Evolutionary conservation across 2,888 invertebrate genomes (phyloP), one percentile per base, ranked within the genome.

Genomic region (Spilarctia lutea): DNA sequence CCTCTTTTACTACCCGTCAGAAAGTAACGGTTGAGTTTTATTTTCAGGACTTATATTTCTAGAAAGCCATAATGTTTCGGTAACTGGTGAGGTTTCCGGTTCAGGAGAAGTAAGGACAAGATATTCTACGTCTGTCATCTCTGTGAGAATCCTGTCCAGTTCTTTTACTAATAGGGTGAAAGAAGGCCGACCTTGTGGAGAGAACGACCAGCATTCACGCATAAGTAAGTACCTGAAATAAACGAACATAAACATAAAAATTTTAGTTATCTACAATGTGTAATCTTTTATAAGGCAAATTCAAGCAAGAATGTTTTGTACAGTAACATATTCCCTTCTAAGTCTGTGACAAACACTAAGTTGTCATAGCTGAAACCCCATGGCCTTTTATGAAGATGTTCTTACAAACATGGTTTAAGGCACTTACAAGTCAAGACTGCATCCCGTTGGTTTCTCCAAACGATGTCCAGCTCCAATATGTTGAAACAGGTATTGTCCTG

Each of bases 171-270:
- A 96, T 90, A 98, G 98, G 16, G 97, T 97, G 92, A 99, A 99
- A 63, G 97, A 97, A 0, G 99, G 99, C 79, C 99, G 96, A 85
- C 98, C 97, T 81, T 97, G 97, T 0, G 99, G 98, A 80, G 98
- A 97, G 89, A 98, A 98, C 82, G 98, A 98, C 99, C 99, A 99
- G 92, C 99, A 99, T 84, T 99, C 98, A 70, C 98, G 96, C 99
- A 99, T 99, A 80, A 99, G 96, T 96, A 98, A 97, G 94, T 99
- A 99, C 90, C 98, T 97, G 91, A 13, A 65, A 66, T 35, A 48
- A 68, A 33, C 0, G n/a, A n/a, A n/a, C n/a, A n/a, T n/a, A n/a
- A n/a, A n/a, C n/a, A n/a, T n/a, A 70, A 10, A 10, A 39, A 39
- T 30, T 33, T 65, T 20, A 6, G 11, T 20, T 6, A 48, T 48